Percentiles rank a stretch among this genome's conserved stretches.
Conservation (phyloP, 2,888 invertebrate genomes). For the Cryptophagus acutangulus region DNA sequence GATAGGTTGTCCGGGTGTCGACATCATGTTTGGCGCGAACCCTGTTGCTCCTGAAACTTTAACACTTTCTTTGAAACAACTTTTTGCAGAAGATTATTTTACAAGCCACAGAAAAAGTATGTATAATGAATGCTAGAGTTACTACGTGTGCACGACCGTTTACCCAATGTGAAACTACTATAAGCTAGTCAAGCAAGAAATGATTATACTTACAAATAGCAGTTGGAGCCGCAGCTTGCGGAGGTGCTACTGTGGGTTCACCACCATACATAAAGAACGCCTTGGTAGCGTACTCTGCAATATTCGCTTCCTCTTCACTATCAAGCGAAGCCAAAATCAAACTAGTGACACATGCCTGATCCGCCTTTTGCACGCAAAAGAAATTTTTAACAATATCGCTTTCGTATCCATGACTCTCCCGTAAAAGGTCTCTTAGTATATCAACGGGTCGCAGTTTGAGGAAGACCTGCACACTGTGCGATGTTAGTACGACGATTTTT, state of each 20-base stretch:
- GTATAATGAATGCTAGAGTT: too few species aligned
- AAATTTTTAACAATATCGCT: slow-evolving; percentile 79
- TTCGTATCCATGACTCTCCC: slow-evolving; percentile 81
- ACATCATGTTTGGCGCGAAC: slow-evolving; percentile 44
- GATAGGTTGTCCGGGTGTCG: slow-evolving; percentile 36
- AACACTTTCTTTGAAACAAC: too few species aligned
- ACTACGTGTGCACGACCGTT: too few species aligned
- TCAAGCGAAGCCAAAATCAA: slow-evolving; percentile 78
- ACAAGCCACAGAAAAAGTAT: too few species aligned
- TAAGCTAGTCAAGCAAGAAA: too few species aligned
- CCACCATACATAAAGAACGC: slow-evolving; percentile 91
- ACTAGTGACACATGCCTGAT: slow-evolving; percentile 87
- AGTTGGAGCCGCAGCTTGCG: slow-evolving; percentile 3
- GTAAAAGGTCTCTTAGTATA: slow-evolving; percentile 73
- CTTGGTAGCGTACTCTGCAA: slow-evolving; percentile 83
- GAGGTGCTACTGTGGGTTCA: slow-evolving; percentile 54
- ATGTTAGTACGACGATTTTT: slow-evolving; percentile 80
- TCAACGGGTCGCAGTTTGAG: slow-evolving; percentile 84
- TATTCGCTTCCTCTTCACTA: slow-evolving; percentile 56
- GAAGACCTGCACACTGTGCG: slow-evolving; percentile 81
- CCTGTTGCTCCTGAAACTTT: slow-evolving; percentile 29
- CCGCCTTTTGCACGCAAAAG: slow-evolving; percentile 75
- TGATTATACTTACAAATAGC: slow-evolving; percentile 3
- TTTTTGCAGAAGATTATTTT: too few species aligned
- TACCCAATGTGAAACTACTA: too few species aligned